These are phyloP conservation scores for Staurois parvus DNA, from an alignment of 2,797 vertebrate species.

Conservation along the genomic window DNA sequence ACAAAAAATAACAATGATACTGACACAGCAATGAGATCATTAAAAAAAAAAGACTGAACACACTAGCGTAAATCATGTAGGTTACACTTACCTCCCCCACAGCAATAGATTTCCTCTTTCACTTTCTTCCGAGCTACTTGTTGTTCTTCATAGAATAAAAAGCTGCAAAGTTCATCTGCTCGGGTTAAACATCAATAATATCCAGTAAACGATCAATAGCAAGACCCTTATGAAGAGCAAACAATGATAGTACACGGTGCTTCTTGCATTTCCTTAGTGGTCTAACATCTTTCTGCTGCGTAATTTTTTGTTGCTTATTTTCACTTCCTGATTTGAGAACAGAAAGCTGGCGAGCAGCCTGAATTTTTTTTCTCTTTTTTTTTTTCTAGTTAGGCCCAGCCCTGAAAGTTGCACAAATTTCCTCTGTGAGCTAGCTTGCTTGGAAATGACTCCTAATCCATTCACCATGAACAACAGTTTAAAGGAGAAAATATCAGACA, in stretches of 20 bases:
- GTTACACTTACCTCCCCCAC: constrained; percentile 29
- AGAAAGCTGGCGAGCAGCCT: constrained; percentile 29
- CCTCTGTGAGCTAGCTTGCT: constrained; percentile 30
- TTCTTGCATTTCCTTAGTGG: neutral
- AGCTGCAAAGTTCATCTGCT: neutral
- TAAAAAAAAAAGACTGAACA: neutral
- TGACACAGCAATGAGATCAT: too few species aligned
- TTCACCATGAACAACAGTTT: too few species aligned
- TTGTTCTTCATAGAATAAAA: neutral
- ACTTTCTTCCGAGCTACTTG: constrained; percentile 6
- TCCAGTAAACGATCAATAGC: neutral
- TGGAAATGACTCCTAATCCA: constrained; percentile 25
- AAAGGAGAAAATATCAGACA: too few species aligned
- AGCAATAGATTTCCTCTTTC: constrained; percentile 2
- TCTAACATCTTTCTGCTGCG: constrained; percentile 3
- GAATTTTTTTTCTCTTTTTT: neutral
- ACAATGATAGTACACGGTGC: neutral
- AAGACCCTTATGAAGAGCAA: neutral
- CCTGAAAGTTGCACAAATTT: constrained; percentile 51
- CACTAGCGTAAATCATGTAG: neutral
- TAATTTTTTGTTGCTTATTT: constrained; percentile 31
- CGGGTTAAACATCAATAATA: neutral
- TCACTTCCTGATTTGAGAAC: constrained; percentile 58
- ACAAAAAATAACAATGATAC: too few species aligned
- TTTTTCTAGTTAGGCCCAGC: constrained; percentile 28